Evolutionary conservation across 23 tunicate species (phyloP), one percentile per base, ranked within the genome.

Genomic region (Aplidium turbinatum): DNA sequence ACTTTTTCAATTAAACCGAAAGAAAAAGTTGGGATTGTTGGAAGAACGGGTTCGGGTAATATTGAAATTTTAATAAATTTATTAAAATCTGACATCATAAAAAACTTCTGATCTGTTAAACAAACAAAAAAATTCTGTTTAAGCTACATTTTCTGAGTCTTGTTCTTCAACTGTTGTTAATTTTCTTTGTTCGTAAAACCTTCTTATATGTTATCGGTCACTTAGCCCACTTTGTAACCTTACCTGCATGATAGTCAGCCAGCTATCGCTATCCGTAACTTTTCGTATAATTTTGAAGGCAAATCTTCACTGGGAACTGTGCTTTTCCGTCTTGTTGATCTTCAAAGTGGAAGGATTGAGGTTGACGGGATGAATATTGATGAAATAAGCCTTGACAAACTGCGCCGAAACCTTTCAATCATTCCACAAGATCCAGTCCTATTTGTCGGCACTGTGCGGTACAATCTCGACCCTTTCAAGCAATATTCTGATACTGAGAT

Each of bases 371-470:
- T 88, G 4, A 76, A 88, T 55, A 62, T 75, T 27, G 65, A 70
- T 30, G 64, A 85, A n/a, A 46, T 88, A 1, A 55, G 73, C 7
- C 35, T 81, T 19, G 60, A 75, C 28, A 80, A 81, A 16, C 38
- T 92, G 16, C 42, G 98, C 18, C 26, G 54, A 50, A 78, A 84
- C 50, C 51, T 90, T 28, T 83, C 97, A 25, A 84, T 90, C 69
- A 90, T 92, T 54, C 98, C 98, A 35, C 98, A 92, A 65, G 98
- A 92, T 58, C 91, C 98, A 13, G 86, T 85, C 1, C 65, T 92
- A 25, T 92, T 92, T 68, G 82, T 85, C 21, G 98, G 91, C 22
- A 85, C 92, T 4, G 80, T 92, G 54, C 98, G 98, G 21, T 80
- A 85, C 48, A 92, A 92, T 57, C 72, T 92, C 27, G 98, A 92